These are phyloP conservation scores for Taenioides sp. DNA, from an alignment of 2,797 vertebrate genomes.

Conservation along the genomic window DNA sequence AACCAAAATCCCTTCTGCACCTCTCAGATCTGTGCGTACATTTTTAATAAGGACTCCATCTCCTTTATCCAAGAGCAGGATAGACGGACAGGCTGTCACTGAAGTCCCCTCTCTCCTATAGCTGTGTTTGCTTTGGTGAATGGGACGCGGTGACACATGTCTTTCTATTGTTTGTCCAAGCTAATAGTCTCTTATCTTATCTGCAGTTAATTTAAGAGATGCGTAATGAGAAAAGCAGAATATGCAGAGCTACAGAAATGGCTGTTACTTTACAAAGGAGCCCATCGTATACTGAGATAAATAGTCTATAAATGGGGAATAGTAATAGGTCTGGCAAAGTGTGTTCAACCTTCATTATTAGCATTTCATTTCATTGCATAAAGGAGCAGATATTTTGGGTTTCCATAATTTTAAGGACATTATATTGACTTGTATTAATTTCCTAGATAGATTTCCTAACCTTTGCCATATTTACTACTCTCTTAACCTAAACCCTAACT, in stretches of 20 bases:
- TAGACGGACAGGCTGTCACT: slow-evolving; percentile 40
- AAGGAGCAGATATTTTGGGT: too few species aligned
- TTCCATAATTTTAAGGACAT: too few species aligned
- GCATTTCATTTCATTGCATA: too few species aligned
- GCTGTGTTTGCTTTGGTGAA: slow-evolving; percentile 78
- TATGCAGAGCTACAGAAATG: slow-evolving; percentile 19
- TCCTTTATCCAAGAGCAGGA: slow-evolving; percentile 63
- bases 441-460: too few species aligned
- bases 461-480: too few species aligned
- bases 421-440: too few species aligned
- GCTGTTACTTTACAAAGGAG: slow-evolving; percentile 6
- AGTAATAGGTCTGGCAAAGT: not conserved
- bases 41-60: slow-evolving; percentile 77
- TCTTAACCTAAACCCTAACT: too few species aligned
- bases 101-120: slow-evolving; percentile 29
- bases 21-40: slow-evolving; percentile 17
- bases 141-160: slow-evolving; percentile 39
- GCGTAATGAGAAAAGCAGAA: slow-evolving; percentile 19
- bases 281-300: not conserved
- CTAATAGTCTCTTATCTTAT: slow-evolving; percentile 47
- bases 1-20: slow-evolving; percentile 50
- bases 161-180: slow-evolving; percentile 49
- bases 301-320: not conserved
- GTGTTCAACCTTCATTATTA: not conserved
- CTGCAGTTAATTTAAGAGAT: slow-evolving; percentile 40